Evolutionary conservation across 2,888 invertebrate genomes (phyloP), one percentile per base, ranked within the genome.

Genomic region (Drosophila suboccidentalis): DNA sequence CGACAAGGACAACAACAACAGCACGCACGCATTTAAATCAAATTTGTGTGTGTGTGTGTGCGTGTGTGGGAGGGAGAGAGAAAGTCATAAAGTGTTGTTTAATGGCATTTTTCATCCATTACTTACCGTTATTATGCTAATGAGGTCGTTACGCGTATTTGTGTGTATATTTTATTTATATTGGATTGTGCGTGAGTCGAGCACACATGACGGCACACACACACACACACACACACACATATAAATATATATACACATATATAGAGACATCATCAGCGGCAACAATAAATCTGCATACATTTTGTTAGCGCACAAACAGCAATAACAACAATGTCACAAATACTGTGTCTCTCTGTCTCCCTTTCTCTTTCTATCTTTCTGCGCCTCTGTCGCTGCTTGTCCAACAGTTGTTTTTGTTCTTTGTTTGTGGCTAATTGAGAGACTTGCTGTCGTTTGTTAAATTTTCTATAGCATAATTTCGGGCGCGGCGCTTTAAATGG

Each of bases 1-100:
- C 71, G 74, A 46, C 39, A 65, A 17, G 51, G 61, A 32, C 54
- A 67, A 62, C 65, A 75, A 66, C 71, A 75, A 47, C 49, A 68
- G 41, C 75, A 76, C 75, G 79, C 79, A 61, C 76, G 72, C 69
- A 80, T 65, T 71, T 68, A 70, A 70, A 71, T 75, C 71, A 78
- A 81, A 80, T 75, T 70, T 81, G 62, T 60, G 67, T 57, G 60
- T 54, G 68, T n/a, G 61, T 34, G 58, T 46, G 58, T 50, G 57
- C 29, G 65, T 38, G 63, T 10, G 55, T 26, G 39, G 59, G 59
- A 38, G 63, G 49, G 59, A 83, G 89, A 81, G 80, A 55, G 58
- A 85, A 90, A 92, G 91, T 91, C 92, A 91, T 91, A 91, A 91
- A 91, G 92, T 91, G 92, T 91, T 91, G 91, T 92, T 91, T 91